phyloP scores from a whole-genome alignment of 2,888 invertebrate genomes.

The Drosophila neotestacea region DNA sequence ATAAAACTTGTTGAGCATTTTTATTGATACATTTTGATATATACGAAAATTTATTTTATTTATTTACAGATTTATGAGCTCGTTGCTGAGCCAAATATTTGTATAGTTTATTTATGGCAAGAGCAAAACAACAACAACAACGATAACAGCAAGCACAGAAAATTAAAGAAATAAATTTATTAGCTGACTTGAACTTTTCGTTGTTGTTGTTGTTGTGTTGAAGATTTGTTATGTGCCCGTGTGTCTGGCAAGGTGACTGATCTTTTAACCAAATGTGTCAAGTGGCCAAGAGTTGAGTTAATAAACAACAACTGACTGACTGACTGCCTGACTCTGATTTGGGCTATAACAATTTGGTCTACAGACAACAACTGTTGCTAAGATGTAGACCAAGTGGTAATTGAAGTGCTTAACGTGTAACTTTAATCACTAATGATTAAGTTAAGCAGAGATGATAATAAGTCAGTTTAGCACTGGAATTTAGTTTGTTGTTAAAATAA shows the following conservation, averaged over 20 bases:
- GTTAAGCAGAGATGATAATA: background rate
- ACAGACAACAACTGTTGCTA: background rate
- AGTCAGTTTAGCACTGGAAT: background rate
- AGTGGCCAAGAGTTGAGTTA: conserved; percentile 57
- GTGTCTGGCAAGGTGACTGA: conserved; percentile 70
- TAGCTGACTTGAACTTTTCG: conserved; percentile 68
- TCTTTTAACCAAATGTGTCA: conserved; percentile 74
- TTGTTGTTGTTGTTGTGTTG: conserved; percentile 24
- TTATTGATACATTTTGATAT: conserved; percentile 79
- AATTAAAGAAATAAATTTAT: conserved; percentile 62
- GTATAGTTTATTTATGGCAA: conserved; percentile 73
- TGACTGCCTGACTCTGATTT: conserved; percentile 22
- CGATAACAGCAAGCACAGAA: background rate
- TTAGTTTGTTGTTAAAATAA: background rate
- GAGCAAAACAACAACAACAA: conserved; percentile 37
- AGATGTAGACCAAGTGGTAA: conserved; percentile 33
- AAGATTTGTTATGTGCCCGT: conserved; percentile 49
- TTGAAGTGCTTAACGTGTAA: conserved; percentile 15
- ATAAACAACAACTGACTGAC: conserved; percentile 38
- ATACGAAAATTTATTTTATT: conserved; percentile 75
- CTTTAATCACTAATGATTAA: conserved; percentile 1
- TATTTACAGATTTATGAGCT: conserved; percentile 79
- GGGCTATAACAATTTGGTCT: conserved; percentile 10
- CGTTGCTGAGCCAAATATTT: conserved; percentile 71
- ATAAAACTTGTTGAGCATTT: conserved; percentile 79